These are phyloP conservation scores for Anodontia alba DNA, from an alignment of 2,888 invertebrate species.

Conservation along the genomic window DNA sequence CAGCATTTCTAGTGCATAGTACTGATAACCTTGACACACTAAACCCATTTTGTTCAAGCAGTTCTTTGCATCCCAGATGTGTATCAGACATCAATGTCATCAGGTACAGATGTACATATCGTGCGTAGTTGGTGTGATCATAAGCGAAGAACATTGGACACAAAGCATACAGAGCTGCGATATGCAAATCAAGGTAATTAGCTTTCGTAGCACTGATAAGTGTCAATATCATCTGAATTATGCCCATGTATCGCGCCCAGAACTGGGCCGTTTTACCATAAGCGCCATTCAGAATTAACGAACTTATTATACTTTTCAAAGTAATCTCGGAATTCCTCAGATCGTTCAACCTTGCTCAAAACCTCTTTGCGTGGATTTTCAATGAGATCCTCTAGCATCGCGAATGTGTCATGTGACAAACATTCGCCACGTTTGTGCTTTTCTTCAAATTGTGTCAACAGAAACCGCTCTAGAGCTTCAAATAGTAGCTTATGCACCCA, in stretches of 20 bases:
- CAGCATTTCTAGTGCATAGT: background rate
- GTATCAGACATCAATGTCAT: background rate
- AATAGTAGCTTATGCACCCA: constrained; percentile 52
- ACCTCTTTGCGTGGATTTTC: no score
- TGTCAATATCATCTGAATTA: constrained; percentile 30
- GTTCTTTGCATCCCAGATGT: constrained; percentile 31
- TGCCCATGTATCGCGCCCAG: constrained; percentile 50
- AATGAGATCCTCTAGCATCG: no score
- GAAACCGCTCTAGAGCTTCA: no score
- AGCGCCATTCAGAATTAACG: no score
- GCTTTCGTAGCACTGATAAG: constrained; percentile 47
- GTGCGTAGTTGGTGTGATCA: constrained; percentile 17
- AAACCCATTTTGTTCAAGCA: constrained; percentile 31
- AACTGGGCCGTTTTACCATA: constrained; percentile 56
- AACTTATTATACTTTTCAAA: no score
- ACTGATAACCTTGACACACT: constrained; percentile 32
- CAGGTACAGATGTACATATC: constrained; percentile 23
- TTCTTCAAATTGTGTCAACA: no score
- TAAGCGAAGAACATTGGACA: background rate
- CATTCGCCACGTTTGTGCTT: no score
- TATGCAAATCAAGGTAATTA: constrained; percentile 41
- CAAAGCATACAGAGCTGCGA: constrained; percentile 19
- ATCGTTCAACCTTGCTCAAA: no score
- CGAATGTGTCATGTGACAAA: no score
- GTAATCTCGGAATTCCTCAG: no score